Evolutionary conservation across 2,797 vertebrate species (phyloP), one percentile per base, ranked within the genome.

Genomic region (Rhinophrynus dorsalis): DNA sequence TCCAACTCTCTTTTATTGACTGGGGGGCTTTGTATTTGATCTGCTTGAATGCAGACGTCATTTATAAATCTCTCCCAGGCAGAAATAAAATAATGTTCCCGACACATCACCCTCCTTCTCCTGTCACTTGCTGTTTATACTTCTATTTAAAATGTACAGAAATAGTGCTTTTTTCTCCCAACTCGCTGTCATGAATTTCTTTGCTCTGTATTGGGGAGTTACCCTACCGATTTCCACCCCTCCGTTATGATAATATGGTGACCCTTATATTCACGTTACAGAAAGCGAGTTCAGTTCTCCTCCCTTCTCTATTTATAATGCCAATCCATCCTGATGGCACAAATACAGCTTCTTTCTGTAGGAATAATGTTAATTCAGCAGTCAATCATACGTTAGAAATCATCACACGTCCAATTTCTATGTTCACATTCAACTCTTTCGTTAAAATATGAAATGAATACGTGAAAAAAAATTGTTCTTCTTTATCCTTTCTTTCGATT

Each of bases 111-210:
- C 77, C 66, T 80, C 73, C 75, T 86, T 86, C 82, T 84, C 76
- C 86, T 89, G 88, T 90, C 89, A 91, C 77, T 89, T 87, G 81
- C 81, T 77, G 74, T 74, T 67, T 75, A 78, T 81, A 77, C 73
- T 68, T 78, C 72, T 61, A 37, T 71, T 65, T 77, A 79, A 82
- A 78, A 74, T 82, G 71, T 72, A 77, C 20, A 18, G 79, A 86
- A 87, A 73, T 86, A 85, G 75, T 74, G 44, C 68, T 74, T 77
- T 77, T 86, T 81, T 86, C 89, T 88, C 87, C 21, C 78, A 85
- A 77, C 74, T 17, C 45, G 75, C 85, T 89, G 89, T 89, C 87
- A 89, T 82, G 72, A 57, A 80, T 21, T 68, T 86, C 79, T 84
- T 82, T 79, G 82, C 80, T 85, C 81, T 86, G 79, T 83, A 59